Evolutionary conservation across 1,140 invertebrate species (phyloP).

Genomic region (Sinonovacula constricta): DNA sequence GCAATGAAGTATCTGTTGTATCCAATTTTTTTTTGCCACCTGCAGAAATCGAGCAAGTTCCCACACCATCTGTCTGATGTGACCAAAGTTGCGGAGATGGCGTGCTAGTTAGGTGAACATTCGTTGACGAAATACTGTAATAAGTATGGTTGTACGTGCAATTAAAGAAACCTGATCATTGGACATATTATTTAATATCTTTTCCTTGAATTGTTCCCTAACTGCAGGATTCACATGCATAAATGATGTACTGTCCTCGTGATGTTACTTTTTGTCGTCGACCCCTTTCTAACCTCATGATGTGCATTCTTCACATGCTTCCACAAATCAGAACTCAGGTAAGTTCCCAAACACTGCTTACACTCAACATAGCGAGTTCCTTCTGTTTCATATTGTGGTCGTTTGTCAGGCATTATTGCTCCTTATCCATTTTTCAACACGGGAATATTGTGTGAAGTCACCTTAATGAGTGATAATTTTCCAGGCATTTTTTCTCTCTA

Average conservation of each 20-base stretch:
- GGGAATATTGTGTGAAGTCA: no score
- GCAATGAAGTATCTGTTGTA: background rate
- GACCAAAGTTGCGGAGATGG: background rate
- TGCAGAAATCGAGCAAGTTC: background rate
- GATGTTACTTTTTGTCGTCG: background rate
- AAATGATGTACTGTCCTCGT: background rate
- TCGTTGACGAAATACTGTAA: background rate
- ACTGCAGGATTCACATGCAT: background rate
- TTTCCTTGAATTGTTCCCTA: background rate
- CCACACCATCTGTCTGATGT: background rate
- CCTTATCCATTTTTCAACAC: no score
- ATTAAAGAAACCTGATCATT: background rate
- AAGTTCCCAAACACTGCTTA: slow-evolving; percentile 10
- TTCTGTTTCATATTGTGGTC: background rate
- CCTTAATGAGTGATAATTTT: no score
- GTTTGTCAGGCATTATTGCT: slow-evolving; percentile 31
- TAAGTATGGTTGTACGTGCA: background rate
- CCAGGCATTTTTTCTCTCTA: no score
- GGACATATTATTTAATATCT: background rate
- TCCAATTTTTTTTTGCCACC: background rate
- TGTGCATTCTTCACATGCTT: slow-evolving; percentile 32
- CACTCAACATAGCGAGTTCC: slow-evolving; percentile 14
- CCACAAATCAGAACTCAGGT: background rate
- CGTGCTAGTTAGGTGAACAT: background rate
- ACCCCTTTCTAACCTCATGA: background rate